A percentile compares a stretch with the other conserved stretches of the same genome.
phyloP scores from a whole-genome alignment of 2,888 invertebrate genomes.

The Ichneumoninae sp. region DNA sequence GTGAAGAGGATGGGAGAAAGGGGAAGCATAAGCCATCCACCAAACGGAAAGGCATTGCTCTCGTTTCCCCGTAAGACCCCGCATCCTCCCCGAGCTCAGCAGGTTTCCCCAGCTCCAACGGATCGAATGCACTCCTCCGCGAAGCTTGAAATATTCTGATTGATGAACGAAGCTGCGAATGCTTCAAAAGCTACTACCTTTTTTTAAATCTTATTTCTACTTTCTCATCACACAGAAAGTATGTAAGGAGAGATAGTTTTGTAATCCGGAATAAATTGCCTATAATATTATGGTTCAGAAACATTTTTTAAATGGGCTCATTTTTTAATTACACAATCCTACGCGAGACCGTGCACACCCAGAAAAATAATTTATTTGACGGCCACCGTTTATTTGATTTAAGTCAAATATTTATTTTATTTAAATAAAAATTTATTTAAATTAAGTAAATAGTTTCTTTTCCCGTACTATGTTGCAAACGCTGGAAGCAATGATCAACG shows the following conservation, averaged over 20 bases:
- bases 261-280: too few species aligned
- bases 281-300: neutral
- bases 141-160: slow-evolving; percentile 43
- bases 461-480: too few species aligned
- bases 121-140: slow-evolving; percentile 35
- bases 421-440: too few species aligned
- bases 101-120: slow-evolving; percentile 31
- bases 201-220: neutral
- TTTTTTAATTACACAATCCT: neutral
- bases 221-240: too few species aligned
- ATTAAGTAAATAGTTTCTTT: too few species aligned
- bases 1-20: slow-evolving; percentile 24
- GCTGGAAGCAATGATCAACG: too few species aligned
- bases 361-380: too few species aligned
- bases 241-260: too few species aligned
- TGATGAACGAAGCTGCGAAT: slow-evolving; percentile 26
- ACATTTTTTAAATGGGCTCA: neutral
- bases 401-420: too few species aligned
- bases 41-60: slow-evolving; percentile 49
- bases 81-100: slow-evolving; percentile 27
- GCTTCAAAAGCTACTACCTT: neutral
- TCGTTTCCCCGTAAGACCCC: slow-evolving; percentile 48
- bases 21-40: slow-evolving; percentile 42
- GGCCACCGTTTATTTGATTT: too few species aligned
- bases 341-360: slow-evolving; percentile 5